Evolutionary conservation across 2,888 invertebrate species (phyloP).

Genomic region (Drosophila robusta): DNA sequence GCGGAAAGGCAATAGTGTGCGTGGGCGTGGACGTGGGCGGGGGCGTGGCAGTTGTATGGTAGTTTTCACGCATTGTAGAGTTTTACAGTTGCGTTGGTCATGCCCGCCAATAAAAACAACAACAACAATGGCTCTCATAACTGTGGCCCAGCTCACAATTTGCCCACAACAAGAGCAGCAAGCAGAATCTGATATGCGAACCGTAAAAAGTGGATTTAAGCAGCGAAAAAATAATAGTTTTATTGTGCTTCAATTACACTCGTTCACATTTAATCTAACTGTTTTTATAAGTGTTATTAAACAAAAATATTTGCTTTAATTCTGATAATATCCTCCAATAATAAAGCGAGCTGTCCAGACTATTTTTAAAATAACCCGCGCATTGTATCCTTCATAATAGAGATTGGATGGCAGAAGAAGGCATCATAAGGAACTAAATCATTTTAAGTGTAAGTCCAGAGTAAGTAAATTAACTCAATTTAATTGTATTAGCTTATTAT

Average conservation of each 20-base stretch:
- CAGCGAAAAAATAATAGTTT: not conserved
- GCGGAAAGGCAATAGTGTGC: conserved; percentile 37
- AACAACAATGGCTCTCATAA: conserved; percentile 47
- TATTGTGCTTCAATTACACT: conserved; percentile 6
- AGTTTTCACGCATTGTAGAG: conserved; percentile 75
- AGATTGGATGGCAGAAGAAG: too few relatives aligned
- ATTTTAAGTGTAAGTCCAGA: too few relatives aligned
- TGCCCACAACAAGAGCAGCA: conserved; percentile 29
- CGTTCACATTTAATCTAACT: not conserved
- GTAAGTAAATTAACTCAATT: not conserved
- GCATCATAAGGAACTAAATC: too few relatives aligned
- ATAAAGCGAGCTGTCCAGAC: too few relatives aligned
- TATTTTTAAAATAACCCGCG: too few relatives aligned
- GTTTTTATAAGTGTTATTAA: not conserved
- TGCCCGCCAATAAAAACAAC: conserved; percentile 55
- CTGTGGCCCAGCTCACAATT: conserved; percentile 45
- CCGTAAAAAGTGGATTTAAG: not conserved
- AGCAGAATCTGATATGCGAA: conserved; percentile 8
- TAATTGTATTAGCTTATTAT: conserved; percentile 7
- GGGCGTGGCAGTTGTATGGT: conserved; percentile 48
- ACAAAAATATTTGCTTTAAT: not conserved
- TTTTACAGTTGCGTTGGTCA: conserved; percentile 61
- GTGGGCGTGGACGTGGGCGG: conserved; percentile 22
- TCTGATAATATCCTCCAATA: not conserved
- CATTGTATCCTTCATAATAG: too few relatives aligned